A percentile compares a stretch with the other conserved stretches of the same genome.
Conservation (phyloP, 53 echinoderm and acorn worm genomes). For the Echinarachnius parma region DNA sequence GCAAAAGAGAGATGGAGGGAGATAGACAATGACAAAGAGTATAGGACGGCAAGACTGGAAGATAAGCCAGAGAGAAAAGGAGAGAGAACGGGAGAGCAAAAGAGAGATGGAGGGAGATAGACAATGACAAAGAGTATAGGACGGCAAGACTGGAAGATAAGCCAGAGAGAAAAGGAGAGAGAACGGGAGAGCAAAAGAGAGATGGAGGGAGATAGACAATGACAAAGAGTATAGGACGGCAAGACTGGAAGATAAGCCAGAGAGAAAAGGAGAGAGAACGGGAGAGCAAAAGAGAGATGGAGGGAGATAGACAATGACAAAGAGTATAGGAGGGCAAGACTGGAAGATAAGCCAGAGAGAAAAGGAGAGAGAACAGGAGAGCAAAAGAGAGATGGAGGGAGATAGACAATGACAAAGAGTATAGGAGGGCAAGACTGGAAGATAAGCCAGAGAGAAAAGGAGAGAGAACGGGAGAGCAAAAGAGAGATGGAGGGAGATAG, state of each 20-base stretch:
- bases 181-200: not conserved
- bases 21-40: not conserved
- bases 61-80: not conserved
- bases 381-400: too few species aligned
- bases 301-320: not conserved
- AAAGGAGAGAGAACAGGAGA: too few species aligned
- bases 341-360: too few species aligned
- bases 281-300: not conserved
- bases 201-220: not conserved
- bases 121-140: not conserved
- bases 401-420: too few species aligned
- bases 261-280: not conserved
- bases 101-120: not conserved
- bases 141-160: not conserved
- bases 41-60: not conserved
- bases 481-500: too few species aligned
- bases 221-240: too few species aligned
- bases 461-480: too few species aligned
- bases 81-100: not conserved
- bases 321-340: too few species aligned
- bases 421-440: too few species aligned
- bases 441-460: too few species aligned
- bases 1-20: not conserved
- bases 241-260: too few species aligned
- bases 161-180: not conserved